phyloP scores from a whole-genome alignment of 1,140 invertebrate species.

The Eriocheir sinensis region DNA sequence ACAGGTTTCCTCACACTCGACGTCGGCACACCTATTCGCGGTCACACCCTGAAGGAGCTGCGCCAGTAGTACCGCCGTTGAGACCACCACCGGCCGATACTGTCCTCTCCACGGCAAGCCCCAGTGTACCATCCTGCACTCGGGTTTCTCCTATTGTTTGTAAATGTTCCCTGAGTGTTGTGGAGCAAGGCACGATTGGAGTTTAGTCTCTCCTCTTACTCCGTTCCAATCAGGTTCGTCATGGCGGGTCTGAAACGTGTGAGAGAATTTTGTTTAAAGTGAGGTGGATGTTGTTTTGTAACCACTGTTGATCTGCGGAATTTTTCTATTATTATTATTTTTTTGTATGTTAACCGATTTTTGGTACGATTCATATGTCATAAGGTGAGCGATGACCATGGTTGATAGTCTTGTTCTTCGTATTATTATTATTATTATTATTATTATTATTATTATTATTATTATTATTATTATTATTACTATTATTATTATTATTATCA shows the following conservation, averaged over 20 bases:
- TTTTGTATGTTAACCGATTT: too few relatives aligned
- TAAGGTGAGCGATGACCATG: too few relatives aligned
- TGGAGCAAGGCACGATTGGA: background rate
- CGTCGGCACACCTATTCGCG: background rate
- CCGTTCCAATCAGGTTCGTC: background rate
- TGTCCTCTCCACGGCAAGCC: background rate
- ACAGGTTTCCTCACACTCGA: background rate
- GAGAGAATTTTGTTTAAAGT: too few relatives aligned
- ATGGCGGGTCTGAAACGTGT: background rate
- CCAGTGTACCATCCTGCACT: background rate
- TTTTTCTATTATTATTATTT: too few relatives aligned
- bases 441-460: background rate
- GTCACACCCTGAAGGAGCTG: background rate
- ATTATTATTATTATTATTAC: background rate
- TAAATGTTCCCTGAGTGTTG: background rate
- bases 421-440: slow-evolving; percentile 8
- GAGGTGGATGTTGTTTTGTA: too few relatives aligned
- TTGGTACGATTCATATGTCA: too few relatives aligned
- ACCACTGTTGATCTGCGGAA: too few relatives aligned
- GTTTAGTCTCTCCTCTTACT: background rate
- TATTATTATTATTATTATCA: slow-evolving; percentile 33
- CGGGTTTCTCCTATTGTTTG: background rate
- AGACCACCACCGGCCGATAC: background rate
- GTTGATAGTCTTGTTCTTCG: too few relatives aligned
- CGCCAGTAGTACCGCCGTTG: background rate